Conservation (phyloP, 2,113 vertebrate genomes). For the Puntigrus tetrazona region DNA sequence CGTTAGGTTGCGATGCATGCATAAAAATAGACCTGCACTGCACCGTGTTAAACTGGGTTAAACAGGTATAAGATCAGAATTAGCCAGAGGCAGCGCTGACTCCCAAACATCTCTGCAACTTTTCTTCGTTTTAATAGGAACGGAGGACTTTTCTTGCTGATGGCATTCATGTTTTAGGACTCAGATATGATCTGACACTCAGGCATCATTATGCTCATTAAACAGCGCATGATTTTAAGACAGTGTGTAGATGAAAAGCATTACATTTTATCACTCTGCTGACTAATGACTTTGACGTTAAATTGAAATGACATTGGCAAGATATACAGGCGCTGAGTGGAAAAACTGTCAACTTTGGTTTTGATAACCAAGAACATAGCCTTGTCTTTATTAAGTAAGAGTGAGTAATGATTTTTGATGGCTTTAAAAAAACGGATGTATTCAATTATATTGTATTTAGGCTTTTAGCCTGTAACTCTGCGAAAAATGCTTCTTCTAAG, state of each 20-base stretch:
- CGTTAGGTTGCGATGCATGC: constrained; percentile 28
- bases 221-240: constrained; percentile 54
- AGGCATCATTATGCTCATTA: constrained; percentile 49
- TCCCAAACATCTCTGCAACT: background rate
- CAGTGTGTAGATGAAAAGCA: constrained; percentile 39
- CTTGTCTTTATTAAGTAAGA: constrained; percentile 42
- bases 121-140: constrained; percentile 4
- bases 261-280: constrained; percentile 38
- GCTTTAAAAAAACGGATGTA: background rate
- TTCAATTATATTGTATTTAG: background rate
- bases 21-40: constrained; percentile 36
- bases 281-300: constrained; percentile 45
- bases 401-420: constrained; percentile 20
- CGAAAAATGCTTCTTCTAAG: too few relatives aligned
- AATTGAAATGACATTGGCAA: constrained; percentile 61
- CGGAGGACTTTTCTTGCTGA: background rate
- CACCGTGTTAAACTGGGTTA: background rate
- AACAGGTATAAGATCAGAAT: constrained; percentile 15
- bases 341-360: constrained; percentile 14
- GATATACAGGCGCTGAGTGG: constrained; percentile 59
- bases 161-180: constrained; percentile 9
- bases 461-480: background rate
- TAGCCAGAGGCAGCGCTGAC: background rate
- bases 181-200: constrained; percentile 26
- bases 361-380: constrained; percentile 39